Conservation (phyloP, 2,797 vertebrate genomes). For the Hippopotamyrus pictus region DNA sequence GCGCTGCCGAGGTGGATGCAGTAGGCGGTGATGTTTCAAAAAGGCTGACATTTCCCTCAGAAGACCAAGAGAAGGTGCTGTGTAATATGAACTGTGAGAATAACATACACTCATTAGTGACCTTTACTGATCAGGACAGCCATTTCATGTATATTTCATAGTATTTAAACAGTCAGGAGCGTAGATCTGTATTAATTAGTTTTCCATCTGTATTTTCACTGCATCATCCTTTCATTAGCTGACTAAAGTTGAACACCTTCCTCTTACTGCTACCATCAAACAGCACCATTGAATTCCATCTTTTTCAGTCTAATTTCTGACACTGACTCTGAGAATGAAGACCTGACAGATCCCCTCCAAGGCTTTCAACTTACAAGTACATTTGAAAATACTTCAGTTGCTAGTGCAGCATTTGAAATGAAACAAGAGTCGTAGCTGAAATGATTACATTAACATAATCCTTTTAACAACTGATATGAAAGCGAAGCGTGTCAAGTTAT, state of each 20-base stretch:
- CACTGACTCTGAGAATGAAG: neutral
- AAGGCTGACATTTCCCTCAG: neutral
- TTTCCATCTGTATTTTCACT: neutral
- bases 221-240: neutral
- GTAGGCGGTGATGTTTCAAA: slow-evolving; percentile 12
- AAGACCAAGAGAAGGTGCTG: neutral
- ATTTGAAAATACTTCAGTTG: neutral
- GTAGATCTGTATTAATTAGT: neutral
- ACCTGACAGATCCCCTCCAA: neutral
- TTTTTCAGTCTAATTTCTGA: neutral
- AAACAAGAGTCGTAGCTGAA: neutral
- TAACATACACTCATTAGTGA: neutral
- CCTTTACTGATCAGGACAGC: neutral
- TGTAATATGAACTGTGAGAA: neutral
- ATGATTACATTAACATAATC: neutral
- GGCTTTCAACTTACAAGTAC: neutral
- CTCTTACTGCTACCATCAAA: neutral
- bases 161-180: neutral
- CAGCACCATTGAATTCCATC: neutral
- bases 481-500: neutral
- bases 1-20: slow-evolving; percentile 12
- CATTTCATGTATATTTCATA: neutral
- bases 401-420: neutral
- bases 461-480: neutral
- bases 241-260: neutral